Percentiles rank a stretch among this genome's conserved stretches.
These are phyloP conservation scores for Cottus gobio DNA, from an alignment of 2,113 vertebrate species.

Conservation along the genomic window DNA sequence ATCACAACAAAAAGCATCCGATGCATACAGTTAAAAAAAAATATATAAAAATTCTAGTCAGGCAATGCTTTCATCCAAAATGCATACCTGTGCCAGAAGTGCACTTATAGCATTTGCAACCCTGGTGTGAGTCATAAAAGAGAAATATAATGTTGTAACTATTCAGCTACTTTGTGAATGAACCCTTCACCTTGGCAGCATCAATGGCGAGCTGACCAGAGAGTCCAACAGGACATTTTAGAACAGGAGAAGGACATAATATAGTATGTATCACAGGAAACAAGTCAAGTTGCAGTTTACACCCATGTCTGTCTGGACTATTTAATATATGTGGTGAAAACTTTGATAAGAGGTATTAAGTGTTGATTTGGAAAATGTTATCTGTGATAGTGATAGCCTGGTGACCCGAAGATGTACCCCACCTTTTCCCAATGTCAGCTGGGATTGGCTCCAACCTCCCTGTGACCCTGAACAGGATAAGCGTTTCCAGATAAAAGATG, in stretches of 20 bases:
- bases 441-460: not conserved
- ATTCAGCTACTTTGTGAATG: not conserved
- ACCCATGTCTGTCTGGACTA: not conserved
- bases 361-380: not conserved
- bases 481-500: not conserved
- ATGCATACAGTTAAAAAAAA: not conserved
- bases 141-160: conserved; percentile 1
- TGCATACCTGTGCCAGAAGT: conserved; percentile 1
- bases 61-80: not conserved
- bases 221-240: not conserved
- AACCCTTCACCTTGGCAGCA: not conserved
- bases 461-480: not conserved
- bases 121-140: not conserved
- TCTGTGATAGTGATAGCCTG: not conserved
- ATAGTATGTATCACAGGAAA: not conserved
- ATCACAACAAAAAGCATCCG: not conserved
- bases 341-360: not conserved
- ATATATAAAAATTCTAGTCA: not conserved
- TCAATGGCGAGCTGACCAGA: not conserved
- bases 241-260: not conserved
- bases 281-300: not conserved
- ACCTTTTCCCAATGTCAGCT: not conserved
- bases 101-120: not conserved
- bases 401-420: not conserved
- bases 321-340: not conserved